Evolutionary conservation across 2,113 vertebrate species (phyloP), one percentile per base, ranked within the genome.

Genomic region (Archilochus colubris): DNA sequence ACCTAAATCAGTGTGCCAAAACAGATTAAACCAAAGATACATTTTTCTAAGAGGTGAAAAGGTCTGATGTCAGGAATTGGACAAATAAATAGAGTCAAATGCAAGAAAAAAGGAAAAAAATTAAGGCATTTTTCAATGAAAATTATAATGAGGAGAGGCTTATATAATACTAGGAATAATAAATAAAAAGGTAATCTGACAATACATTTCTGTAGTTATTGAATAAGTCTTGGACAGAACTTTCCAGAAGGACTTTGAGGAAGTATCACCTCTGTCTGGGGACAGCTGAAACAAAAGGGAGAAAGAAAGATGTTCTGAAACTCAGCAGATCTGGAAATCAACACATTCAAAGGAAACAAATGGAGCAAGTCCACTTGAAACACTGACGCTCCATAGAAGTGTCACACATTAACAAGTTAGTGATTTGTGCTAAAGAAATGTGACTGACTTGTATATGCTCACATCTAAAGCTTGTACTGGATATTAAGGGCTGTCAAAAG

Each of bases 51-150:
- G 89, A 95, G 83, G 75, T 92, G 77, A 87, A 74, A 54, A 95
- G 81, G 92, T 96, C 92, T 88, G 81, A 92, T 97, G 89, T 97
- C 94, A 96, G 80, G 74, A 96, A 96, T 95, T 97, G 95, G 72
- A 93, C 96, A 97, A 96, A 97, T 97, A 97, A 97, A 96, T 93
- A 92, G 63, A 93, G 61, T 81, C 0, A 20, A 79, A 59, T 94
- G 21, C 13, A 2, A 95, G 73, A 94, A 95, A 89, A 89, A 14
- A 94, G 86, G 59, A 30, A 95, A 97, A 97, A 89, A 89, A 91
- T 73, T 92, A 94, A 95, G 80, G 36, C 31, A 73, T 78, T 97
- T 51, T 97, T 95, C 93, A 97, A 97, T 97, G 97, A 97, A 98
- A 98, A 97, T 98, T 83, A 95, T 97, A 97, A 97, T 95, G 67